Conservation (phyloP, 2,888 invertebrate species). For the Linyphia triangularis region DNA sequence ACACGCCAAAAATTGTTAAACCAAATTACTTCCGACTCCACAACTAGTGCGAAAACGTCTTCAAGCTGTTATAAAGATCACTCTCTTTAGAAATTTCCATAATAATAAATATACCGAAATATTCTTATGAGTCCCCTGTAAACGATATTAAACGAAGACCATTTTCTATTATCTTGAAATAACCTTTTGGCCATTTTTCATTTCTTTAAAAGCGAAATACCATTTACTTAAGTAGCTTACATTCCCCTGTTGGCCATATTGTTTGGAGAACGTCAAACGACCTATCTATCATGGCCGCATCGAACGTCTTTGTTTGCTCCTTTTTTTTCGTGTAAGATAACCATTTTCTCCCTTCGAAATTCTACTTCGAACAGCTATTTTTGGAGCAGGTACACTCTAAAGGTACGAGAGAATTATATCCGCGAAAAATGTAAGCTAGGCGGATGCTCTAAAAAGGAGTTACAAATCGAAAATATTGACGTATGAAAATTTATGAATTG, state of each 20-base stretch:
- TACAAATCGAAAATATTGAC: background rate
- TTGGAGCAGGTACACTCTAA: background rate
- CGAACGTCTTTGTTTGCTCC: background rate
- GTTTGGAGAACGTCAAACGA: background rate
- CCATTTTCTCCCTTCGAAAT: background rate
- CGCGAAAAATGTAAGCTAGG: no score
- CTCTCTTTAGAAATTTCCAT: no score
- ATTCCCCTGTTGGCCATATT: background rate
- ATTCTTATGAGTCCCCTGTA: background rate
- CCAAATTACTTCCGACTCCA: no score
- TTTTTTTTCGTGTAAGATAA: background rate
- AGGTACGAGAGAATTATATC: background rate
- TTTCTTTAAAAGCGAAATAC: background rate
- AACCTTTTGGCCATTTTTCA: background rate
- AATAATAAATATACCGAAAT: background rate
- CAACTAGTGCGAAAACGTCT: no score
- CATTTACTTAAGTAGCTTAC: slow-evolving; percentile 12
- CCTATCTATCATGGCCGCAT: background rate
- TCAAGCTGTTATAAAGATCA: no score
- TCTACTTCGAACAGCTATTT: background rate
- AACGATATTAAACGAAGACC: background rate
- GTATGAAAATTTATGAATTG: background rate
- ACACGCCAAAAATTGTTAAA: no score
- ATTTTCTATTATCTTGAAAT: background rate
- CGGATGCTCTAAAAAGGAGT: background rate